Evolutionary conservation across 1,140 invertebrate species (phyloP).

Genomic region (Eufriesea mexicana): DNA sequence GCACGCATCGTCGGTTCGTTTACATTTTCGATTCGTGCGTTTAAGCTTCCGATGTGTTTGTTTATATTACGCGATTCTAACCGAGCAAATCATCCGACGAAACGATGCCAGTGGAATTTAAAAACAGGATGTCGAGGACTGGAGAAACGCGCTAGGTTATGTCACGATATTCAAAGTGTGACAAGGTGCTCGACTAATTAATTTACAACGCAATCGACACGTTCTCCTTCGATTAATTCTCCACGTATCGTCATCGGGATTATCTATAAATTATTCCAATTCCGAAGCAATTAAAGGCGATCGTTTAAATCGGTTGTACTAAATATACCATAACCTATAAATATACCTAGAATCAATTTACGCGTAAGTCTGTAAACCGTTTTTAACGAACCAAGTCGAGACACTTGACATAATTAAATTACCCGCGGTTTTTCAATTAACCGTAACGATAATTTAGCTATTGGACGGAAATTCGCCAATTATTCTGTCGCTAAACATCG

Average conservation of each 20-base stretch:
- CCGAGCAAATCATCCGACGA: background rate
- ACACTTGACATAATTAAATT: background rate
- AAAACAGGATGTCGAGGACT: background rate
- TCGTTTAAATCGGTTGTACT: no score
- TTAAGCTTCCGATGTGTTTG: background rate
- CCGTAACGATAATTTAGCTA: background rate
- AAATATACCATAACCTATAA: no score
- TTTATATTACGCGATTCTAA: background rate
- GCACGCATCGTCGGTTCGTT: no score
- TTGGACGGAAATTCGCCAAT: background rate
- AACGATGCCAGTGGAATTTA: background rate
- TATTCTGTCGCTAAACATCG: no score
- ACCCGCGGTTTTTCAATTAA: background rate
- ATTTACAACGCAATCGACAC: background rate
- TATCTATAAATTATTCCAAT: background rate
- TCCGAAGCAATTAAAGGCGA: no score
- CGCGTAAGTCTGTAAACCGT: background rate
- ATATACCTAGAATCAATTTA: no score
- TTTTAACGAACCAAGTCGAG: background rate
- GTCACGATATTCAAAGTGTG: conserved; percentile 35
- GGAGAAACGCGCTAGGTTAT: conserved; percentile 19
- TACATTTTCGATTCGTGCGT: no score
- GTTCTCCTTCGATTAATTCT: conserved; percentile 12
- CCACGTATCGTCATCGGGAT: background rate
- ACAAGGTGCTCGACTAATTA: conserved; percentile 44